phyloP scores from a whole-genome alignment of 37 sponge, comb jelly and placozoan genomes.

The Aplysina aerophoba region DNA sequence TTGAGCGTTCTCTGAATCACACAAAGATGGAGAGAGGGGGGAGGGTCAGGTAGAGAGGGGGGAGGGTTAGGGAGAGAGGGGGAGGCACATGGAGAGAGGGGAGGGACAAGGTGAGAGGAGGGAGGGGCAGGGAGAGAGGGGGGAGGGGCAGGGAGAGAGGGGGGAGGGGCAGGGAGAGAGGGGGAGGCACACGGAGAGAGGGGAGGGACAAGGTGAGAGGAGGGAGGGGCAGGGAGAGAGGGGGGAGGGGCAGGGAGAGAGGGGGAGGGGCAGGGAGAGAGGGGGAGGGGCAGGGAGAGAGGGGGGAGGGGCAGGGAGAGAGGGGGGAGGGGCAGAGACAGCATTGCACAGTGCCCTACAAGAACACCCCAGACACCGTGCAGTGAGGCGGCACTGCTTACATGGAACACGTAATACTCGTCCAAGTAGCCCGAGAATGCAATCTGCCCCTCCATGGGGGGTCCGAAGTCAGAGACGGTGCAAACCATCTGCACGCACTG shows the following conservation, averaged over 20 bases:
- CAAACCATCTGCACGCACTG: background rate
- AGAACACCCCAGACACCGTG: too few relatives aligned
- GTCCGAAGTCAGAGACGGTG: background rate
- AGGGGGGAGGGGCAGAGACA: background rate
- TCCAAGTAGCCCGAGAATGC: background rate
- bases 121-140: too few relatives aligned
- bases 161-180: background rate
- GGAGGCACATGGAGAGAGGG: too few relatives aligned
- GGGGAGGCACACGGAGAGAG: too few relatives aligned
- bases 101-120: too few relatives aligned
- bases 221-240: conserved; percentile 3
- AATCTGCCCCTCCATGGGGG: background rate
- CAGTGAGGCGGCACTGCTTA: too few relatives aligned
- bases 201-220: background rate
- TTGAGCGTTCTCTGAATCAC: background rate
- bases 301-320: background rate
- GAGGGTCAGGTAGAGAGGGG: background rate
- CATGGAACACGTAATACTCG: background rate
- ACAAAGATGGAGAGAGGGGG: background rate
- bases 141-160: too few relatives aligned
- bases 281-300: background rate
- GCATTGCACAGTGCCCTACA: too few relatives aligned
- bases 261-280: background rate
- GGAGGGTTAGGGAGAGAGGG: background rate
- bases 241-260: background rate